Evolutionary conservation across 2,113 vertebrate species (phyloP).

Genomic region (Balaeniceps rex): DNA sequence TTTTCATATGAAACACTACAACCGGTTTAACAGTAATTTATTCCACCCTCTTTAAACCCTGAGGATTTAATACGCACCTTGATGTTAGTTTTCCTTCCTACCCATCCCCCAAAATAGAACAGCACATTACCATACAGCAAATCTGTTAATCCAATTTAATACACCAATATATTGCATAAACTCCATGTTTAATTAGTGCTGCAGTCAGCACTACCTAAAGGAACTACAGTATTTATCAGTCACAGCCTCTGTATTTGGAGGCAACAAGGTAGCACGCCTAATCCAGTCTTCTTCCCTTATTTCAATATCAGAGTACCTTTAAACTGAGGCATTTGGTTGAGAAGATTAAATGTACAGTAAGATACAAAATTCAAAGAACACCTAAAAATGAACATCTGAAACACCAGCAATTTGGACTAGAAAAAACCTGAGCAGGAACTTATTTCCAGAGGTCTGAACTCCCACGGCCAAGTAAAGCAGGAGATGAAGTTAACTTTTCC

Average conservation of each 20-base stretch:
- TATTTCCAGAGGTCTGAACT: neutral
- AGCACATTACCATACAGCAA: constrained; percentile 38
- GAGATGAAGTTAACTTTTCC: neutral
- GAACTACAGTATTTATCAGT: constrained; percentile 15
- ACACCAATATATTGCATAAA: constrained; percentile 32
- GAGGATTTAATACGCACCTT: constrained; percentile 34
- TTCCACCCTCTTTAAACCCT: neutral
- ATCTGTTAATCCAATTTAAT: constrained; percentile 61
- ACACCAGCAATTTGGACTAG: neutral
- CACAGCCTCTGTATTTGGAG: neutral
- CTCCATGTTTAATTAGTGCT: constrained; percentile 26
- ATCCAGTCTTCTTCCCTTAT: neutral
- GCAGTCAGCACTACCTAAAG: constrained; percentile 38
- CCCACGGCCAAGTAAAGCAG: neutral
- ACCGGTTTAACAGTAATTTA: constrained; percentile 24
- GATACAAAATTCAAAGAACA: neutral
- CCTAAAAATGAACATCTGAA: neutral
- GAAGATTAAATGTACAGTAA: neutral
- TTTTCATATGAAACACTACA: neutral
- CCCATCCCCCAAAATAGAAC: neutral
- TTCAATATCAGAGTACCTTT: neutral
- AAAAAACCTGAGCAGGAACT: neutral
- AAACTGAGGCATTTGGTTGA: neutral
- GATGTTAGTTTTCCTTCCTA: neutral
- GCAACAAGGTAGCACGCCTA: neutral